These are phyloP conservation scores for Cephus spinipes DNA, from an alignment of 2,888 invertebrate genomes.

Conservation along the genomic window DNA sequence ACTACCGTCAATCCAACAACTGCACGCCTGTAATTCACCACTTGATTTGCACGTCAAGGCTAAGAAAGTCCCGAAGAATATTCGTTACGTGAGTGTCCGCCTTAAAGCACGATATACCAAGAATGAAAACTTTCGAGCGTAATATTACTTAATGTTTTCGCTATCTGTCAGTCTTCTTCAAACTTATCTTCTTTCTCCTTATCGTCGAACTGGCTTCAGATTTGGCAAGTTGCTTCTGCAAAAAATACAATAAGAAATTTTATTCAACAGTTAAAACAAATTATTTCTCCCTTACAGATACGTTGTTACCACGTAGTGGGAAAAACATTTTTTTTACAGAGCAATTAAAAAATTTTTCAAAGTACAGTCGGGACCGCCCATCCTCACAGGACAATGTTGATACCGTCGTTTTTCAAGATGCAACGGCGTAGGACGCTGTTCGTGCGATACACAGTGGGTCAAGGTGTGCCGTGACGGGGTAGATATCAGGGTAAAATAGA, in stretches of 20 bases:
- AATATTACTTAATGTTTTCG: neutral
- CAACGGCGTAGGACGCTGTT: neutral
- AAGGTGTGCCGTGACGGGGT: constrained; percentile 30
- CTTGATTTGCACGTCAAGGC: neutral
- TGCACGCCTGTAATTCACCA: neutral
- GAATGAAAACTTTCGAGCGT: neutral
- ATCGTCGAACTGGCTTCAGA: neutral
- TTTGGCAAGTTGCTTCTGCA: neutral
- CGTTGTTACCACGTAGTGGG: too few species aligned
- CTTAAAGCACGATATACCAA: neutral
- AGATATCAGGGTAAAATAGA: constrained; percentile 48
- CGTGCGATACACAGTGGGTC: constrained; percentile 28
- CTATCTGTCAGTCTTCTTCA: neutral
- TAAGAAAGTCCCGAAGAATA: neutral
- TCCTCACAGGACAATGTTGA: neutral
- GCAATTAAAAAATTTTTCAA: too few species aligned
- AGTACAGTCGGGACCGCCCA: neutral
- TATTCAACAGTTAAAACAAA: too few species aligned
- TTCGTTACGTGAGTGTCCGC: neutral
- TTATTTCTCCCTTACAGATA: too few species aligned
- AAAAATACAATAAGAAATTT: neutral
- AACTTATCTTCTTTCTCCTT: neutral
- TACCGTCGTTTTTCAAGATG: neutral
- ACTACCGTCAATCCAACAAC: neutral
- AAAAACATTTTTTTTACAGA: too few species aligned